Conservation (phyloP, 2,888 invertebrate genomes). For the Tipula lateralis region DNA sequence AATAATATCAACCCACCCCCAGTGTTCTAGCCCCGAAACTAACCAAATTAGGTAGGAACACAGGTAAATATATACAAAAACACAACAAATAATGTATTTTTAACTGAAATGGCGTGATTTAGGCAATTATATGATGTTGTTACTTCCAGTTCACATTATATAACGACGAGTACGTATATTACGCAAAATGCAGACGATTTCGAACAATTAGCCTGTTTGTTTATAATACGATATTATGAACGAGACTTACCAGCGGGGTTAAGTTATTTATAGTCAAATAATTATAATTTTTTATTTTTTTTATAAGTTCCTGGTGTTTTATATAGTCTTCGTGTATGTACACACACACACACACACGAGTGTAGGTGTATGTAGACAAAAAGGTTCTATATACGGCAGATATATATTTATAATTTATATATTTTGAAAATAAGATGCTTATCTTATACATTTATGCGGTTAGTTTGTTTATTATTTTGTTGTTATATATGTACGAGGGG, state of each 20-base stretch:
- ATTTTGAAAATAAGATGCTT: background rate
- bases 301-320: background rate
- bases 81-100: background rate
- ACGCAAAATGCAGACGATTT: slow-evolving; percentile 11
- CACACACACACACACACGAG: too few species aligned
- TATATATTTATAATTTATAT: background rate
- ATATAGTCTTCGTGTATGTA: background rate
- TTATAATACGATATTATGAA: background rate
- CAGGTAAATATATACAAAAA: background rate
- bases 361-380: background rate
- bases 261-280: background rate
- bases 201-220: background rate
- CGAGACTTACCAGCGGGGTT: background rate
- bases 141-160: background rate
- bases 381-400: background rate
- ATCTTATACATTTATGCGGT: background rate
- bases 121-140: slow-evolving; percentile 28
- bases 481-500: background rate
- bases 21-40: background rate
- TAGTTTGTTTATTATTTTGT: background rate
- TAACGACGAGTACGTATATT: background rate
- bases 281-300: background rate
- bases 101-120: slow-evolving; percentile 29
- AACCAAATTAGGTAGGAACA: background rate
- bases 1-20: background rate